Evolutionary conservation across 2,113 vertebrate genomes (phyloP).

Genomic region (Prionailurus viverrinus): DNA sequence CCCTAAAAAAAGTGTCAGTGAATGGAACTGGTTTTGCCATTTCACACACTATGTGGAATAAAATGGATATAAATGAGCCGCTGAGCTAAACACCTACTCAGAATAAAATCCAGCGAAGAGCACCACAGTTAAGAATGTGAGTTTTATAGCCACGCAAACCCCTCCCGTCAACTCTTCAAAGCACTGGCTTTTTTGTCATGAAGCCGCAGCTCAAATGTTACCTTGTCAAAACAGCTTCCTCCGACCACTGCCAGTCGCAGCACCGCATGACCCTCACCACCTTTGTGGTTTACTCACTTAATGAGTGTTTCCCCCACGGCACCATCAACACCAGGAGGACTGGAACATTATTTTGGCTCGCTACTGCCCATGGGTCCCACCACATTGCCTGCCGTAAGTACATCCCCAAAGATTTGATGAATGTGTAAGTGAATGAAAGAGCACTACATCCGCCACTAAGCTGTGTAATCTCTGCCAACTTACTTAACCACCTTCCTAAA

Average conservation of each 20-base stretch:
- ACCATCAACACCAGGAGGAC: not conserved
- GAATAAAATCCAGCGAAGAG: not conserved
- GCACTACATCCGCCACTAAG: not conserved
- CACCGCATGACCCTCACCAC: not conserved
- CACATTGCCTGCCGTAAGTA: not conserved
- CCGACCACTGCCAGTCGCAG: not conserved
- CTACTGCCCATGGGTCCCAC: not conserved
- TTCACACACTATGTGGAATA: not conserved
- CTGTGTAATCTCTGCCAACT: not conserved
- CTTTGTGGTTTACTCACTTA: not conserved
- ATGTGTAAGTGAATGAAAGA: not conserved
- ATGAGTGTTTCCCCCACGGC: not conserved
- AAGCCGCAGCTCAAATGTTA: not conserved
- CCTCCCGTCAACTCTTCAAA: not conserved
- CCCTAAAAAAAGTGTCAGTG: not conserved
- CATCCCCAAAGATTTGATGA: not conserved
- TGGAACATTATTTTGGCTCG: not conserved
- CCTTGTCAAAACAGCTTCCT: not conserved
- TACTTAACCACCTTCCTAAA: not conserved
- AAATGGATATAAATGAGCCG: not conserved
- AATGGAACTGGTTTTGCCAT: not conserved
- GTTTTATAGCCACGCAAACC: not conserved
- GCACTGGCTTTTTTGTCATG: not conserved
- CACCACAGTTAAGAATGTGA: not conserved
- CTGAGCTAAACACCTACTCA: not conserved